phyloP scores from a whole-genome alignment of 2,888 invertebrate species.

The Idaea biselata region DNA sequence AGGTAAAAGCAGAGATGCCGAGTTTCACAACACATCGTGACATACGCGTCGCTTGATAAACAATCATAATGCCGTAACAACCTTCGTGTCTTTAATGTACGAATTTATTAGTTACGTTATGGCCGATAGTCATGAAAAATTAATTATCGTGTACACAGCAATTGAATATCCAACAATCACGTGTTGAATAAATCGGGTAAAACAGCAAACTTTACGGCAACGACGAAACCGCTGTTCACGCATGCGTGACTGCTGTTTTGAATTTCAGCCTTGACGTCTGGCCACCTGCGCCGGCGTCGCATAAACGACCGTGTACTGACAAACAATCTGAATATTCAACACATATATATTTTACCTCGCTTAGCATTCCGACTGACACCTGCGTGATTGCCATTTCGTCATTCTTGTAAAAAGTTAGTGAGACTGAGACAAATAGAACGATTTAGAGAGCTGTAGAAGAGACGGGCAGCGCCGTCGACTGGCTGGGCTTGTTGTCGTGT shows the following conservation, averaged over 20 bases:
- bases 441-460: slow-evolving; percentile 18
- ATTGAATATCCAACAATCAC: neutral
- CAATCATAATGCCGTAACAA: neutral
- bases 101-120: slow-evolving; percentile 1
- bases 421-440: slow-evolving; percentile 16
- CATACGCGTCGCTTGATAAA: slow-evolving; percentile 34
- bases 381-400: slow-evolving; percentile 65
- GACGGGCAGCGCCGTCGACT: slow-evolving; percentile 18
- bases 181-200: slow-evolving; percentile 19
- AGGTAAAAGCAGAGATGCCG: slow-evolving; percentile 78
- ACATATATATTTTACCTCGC: slow-evolving; percentile 69
- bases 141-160: neutral
- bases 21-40: slow-evolving; percentile 71
- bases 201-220: slow-evolving; percentile 28
- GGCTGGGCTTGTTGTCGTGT: slow-evolving; percentile 21
- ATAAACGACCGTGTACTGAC: slow-evolving; percentile 79
- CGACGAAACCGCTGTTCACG: slow-evolving; percentile 67
- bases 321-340: slow-evolving; percentile 80
- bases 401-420: slow-evolving; percentile 22
- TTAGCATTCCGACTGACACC: slow-evolving; percentile 73
- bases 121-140: neutral
- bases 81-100: neutral
- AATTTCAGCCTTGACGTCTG: slow-evolving; percentile 81
- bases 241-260: slow-evolving; percentile 80
- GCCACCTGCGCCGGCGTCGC: slow-evolving; percentile 83